Evolutionary conservation across 2,888 invertebrate species (phyloP), one percentile per base, ranked within the genome.

Genomic region (Norana najaformis): DNA sequence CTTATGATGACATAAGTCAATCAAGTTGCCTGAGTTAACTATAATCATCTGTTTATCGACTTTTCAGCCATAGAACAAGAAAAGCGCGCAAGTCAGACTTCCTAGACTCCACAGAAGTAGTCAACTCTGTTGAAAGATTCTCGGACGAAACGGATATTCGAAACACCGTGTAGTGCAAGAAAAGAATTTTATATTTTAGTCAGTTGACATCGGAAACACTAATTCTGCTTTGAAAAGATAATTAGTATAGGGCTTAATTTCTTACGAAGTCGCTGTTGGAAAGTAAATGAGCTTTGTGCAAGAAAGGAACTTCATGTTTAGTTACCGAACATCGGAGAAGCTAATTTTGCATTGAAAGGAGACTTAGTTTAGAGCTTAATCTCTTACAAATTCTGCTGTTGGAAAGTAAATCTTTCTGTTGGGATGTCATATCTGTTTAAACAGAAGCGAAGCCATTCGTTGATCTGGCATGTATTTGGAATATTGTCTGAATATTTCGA

Each of bases 61-160:
- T 37, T 88, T 38, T 69, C 85, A 90, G 90, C 88, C 88, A 90
- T 89, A 37, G 90, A 90, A 39, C 38, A 90, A 89, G 90, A 90
- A 88, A 90, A 88, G 89, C 88, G 90, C 0, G 38, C 89, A 18
- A 90, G 90, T 35, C 35, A 85, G 36, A 85, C n/a, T 8, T 85
- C 85, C 20, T 85, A 85, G 85, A 69, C n/a, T 8, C n/a, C 30
- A 30, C 69, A 69, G 69, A 69, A 69, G 69, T n/a, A n/a, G 69
- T 69, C 69, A 13, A n/a, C 69, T n/a, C 69, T n/a, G 11, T 69
- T n/a, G n/a, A n/a, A n/a, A n/a, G n/a, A n/a, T 69, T n/a, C 30
- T n/a, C 69, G 69, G 30, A 69, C 4, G 69, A 69, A 69, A 69
- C 69, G 69, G 69, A 69, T n/a, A 11, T 69, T 69, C 30, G n/a